These are phyloP conservation scores for Miniopterus natalensis DNA, from an alignment of 2,113 vertebrate species.

Conservation along the genomic window DNA sequence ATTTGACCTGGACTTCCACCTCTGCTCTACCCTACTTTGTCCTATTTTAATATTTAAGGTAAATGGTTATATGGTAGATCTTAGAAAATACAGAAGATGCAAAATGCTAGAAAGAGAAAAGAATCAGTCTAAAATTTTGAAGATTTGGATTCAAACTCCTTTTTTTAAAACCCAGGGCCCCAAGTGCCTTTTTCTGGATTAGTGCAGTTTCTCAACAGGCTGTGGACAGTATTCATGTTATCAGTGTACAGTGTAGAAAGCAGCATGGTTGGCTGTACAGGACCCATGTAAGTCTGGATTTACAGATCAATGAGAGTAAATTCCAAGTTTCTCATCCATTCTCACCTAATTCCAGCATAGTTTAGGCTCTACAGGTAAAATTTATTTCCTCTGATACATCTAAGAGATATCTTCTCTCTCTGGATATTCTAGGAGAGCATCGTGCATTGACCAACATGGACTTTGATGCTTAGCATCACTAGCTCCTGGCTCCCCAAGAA, in stretches of 20 bases:
- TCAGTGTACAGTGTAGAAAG: not conserved
- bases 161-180: not conserved
- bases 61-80: not conserved
- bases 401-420: not conserved
- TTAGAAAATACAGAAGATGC: conserved; percentile 16
- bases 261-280: not conserved
- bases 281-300: not conserved
- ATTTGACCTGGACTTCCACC: not conserved
- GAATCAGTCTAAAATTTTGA: not conserved
- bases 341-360: not conserved
- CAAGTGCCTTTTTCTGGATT: not conserved
- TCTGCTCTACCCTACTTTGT: not conserved
- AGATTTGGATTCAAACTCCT: not conserved
- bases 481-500: not conserved
- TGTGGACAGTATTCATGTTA: not conserved
- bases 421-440: not conserved
- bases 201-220: not conserved
- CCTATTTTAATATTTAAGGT: not conserved
- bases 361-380: not conserved
- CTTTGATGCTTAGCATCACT: not conserved
- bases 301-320: not conserved
- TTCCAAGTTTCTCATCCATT: not conserved
- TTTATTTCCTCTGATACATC: not conserved
- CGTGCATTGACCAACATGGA: not conserved
- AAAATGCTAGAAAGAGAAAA: not conserved